These are phyloP conservation scores for Karalla daura DNA, from an alignment of 2,797 vertebrate species.

Conservation along the genomic window DNA sequence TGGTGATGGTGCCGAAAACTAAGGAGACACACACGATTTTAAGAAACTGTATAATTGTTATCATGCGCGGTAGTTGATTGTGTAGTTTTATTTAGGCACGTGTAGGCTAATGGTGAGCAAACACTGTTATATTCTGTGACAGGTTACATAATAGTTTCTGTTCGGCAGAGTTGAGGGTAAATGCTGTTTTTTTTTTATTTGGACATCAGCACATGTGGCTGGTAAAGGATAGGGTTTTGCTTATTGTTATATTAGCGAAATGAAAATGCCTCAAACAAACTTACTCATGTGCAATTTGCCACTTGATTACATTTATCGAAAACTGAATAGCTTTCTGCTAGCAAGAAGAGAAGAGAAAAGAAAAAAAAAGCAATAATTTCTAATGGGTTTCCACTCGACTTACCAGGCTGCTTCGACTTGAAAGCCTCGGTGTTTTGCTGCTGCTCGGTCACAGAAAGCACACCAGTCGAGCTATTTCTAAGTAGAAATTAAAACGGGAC, in stretches of 20 bases:
- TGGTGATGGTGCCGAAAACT: constrained; percentile 74
- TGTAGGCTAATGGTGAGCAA: background rate
- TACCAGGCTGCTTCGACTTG: constrained; percentile 47
- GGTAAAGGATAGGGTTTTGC: background rate
- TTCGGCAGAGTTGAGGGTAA: background rate
- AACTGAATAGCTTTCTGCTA: background rate
- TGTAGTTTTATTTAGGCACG: background rate
- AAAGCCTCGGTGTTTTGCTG: constrained; percentile 82
- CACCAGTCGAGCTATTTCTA: constrained; percentile 82
- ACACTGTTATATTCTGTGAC: background rate
- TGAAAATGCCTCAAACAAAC: background rate
- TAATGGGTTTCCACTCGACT: constrained; percentile 29
- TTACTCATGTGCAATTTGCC: background rate
- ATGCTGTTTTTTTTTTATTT: background rate
- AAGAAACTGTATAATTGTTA: constrained; percentile 63
- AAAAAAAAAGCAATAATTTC: constrained; percentile 7
- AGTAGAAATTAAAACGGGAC: constrained; percentile 84
- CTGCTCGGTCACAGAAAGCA: constrained; percentile 69
- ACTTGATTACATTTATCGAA: constrained; percentile 8
- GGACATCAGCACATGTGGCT: background rate
- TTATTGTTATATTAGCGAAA: background rate
- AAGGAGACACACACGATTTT: constrained; percentile 57
- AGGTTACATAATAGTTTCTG: constrained; percentile 9
- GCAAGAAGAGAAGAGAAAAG: background rate
- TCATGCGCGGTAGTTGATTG: background rate